Base-by-base conservation (phyloP, 2,113 vertebrate species). In the Physeter macrocephalus region DNA sequence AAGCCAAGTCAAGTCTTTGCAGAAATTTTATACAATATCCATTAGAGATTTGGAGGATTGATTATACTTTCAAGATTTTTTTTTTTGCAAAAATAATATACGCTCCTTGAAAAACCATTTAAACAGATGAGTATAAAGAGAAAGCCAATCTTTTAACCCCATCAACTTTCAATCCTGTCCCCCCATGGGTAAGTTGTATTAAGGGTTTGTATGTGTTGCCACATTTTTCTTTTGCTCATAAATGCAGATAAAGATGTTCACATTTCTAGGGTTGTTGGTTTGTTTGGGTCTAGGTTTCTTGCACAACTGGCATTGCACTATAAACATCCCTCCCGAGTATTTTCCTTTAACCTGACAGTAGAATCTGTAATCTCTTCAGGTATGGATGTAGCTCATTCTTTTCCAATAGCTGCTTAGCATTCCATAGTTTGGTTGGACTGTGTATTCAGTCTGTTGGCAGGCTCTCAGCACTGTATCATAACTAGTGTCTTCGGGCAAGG, bases 61-160 rank as follows among this genome's bases (percentile, higher is more conserved):
- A 66, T 83, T 61, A 86, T 78, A 84, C 61, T 57, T 95, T 49
- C 61, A 87, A 74, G 62, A 39, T 84, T 62, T 93, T 85, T 90
- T 84, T 74, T 81, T 81, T 36, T 21, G 43, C 8, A 69, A 93
- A 43, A 88, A 77, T 62, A 84, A 36, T 72, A n/a, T 31, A 62
- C 75, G 31, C 21, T 92, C 20, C 52, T 34, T 82, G 5, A 54
- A 81, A 93, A 78, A 31, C 21, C 18, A 61, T 36, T 78, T 36
- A 97, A 8, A 87, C 21, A 89, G 64, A 89, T 52, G 78, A 89
- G 4, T 71, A 43, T 81, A 94, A 95, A 72, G 57, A 92, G 71
- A 92, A 84, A 89, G 25, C 15, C 31, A 59, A 17, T 88, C 39
- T 67, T 91, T n/a, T 90, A 80, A 8, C 39, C 23, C 12, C 25